Evolutionary conservation across 2,797 vertebrate species (phyloP).

Genomic region (Petrocephalus sullivani): DNA sequence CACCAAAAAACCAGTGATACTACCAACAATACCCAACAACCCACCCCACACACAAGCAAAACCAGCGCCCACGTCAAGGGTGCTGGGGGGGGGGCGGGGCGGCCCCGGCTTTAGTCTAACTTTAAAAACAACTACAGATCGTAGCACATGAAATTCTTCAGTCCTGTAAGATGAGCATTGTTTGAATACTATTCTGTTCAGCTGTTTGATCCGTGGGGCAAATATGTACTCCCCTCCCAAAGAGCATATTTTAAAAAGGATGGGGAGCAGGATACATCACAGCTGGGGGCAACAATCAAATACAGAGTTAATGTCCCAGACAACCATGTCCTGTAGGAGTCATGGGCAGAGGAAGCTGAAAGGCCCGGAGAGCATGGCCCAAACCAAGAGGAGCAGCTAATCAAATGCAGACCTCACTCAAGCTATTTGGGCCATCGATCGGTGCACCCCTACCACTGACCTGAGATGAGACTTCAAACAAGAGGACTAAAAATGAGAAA

Average conservation of each 20-base stretch:
- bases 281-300: background rate
- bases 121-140: background rate
- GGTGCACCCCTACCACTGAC: slow-evolving; percentile 25
- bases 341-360: background rate
- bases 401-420: background rate
- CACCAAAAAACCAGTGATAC: too few relatives aligned
- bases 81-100: background rate
- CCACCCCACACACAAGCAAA: too few relatives aligned
- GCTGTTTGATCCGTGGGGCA: background rate
- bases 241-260: background rate
- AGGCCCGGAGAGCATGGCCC: background rate
- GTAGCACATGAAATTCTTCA: background rate
- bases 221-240: background rate
- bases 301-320: background rate
- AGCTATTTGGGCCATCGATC: background rate
- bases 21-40: too few relatives aligned
- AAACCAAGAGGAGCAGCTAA: background rate
- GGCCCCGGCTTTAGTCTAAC: background rate
- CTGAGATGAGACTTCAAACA: background rate
- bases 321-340: background rate
- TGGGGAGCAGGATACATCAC: background rate
- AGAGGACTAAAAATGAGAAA: background rate
- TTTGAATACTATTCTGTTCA: background rate
- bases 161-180: background rate
- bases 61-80: too few relatives aligned